These are phyloP conservation scores for Cyprinodon diabolis DNA, from an alignment of 2,797 vertebrate genomes.

Conservation along the genomic window DNA sequence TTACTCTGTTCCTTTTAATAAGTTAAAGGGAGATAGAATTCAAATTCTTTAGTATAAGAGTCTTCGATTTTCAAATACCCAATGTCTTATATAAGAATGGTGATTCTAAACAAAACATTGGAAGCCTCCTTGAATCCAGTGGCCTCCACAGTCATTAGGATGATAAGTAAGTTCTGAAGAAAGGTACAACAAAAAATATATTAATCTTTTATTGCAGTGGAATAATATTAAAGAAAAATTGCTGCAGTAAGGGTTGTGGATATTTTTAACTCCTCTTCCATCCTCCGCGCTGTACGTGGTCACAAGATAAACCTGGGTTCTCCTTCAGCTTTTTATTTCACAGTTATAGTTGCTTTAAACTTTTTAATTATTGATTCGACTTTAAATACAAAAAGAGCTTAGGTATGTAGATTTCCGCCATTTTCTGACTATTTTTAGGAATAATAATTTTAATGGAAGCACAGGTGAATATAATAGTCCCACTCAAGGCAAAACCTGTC, in stretches of 20 bases:
- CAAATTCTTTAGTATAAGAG: not conserved
- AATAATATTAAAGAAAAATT: not conserved
- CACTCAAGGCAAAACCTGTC: not conserved
- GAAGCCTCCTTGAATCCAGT: not conserved
- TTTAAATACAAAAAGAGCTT: not conserved
- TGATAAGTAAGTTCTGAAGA: not conserved
- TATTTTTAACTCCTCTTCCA: constrained; percentile 10
- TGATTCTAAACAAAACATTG: not conserved
- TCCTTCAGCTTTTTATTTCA: not conserved
- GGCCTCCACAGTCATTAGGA: not conserved
- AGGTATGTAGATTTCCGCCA: not conserved
- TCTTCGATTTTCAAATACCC: not conserved
- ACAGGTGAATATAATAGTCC: not conserved
- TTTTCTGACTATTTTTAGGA: not conserved
- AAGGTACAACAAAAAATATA: not conserved
- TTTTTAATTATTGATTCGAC: constrained; percentile 1
- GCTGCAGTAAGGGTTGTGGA: not conserved
- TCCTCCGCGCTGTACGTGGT: not conserved
- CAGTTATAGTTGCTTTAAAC: not conserved
- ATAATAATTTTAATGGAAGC: not conserved
- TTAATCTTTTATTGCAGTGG: not conserved
- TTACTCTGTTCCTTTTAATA: not conserved
- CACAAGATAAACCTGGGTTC: not conserved
- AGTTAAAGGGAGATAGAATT: too few relatives aligned
- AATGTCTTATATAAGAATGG: not conserved